These are phyloP conservation scores for Chaetoderma sp. DNA, from an alignment of 2,888 invertebrate species.

Conservation along the genomic window DNA sequence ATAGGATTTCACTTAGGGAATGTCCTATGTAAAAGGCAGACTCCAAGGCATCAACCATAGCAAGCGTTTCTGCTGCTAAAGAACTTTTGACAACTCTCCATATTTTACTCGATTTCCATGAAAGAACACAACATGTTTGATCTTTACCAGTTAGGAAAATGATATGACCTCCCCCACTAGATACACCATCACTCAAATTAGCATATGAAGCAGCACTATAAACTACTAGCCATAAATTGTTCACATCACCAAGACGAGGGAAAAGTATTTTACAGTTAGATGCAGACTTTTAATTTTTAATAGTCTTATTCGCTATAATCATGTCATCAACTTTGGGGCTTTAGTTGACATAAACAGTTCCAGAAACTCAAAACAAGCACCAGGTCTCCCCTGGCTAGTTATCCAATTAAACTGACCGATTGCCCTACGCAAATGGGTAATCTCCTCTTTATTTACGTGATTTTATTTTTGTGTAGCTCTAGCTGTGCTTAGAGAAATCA, in stretches of 20 bases:
- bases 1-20: slow-evolving; percentile 28
- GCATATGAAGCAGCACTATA: slow-evolving; percentile 37
- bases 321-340: neutral
- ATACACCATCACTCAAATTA: slow-evolving; percentile 32
- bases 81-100: slow-evolving; percentile 35
- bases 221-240: no score
- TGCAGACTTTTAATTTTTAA: neutral
- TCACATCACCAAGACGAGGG: neutral
- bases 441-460: neutral
- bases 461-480: neutral
- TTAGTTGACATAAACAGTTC: neutral
- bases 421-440: neutral
- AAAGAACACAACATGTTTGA: slow-evolving; percentile 17
- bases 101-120: slow-evolving; percentile 32
- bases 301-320: neutral
- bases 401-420: slow-evolving; percentile 8
- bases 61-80: slow-evolving; percentile 34
- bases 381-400: slow-evolving; percentile 1
- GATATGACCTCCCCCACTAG: slow-evolving; percentile 24
- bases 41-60: slow-evolving; percentile 30
- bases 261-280: neutral
- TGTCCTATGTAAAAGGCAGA: slow-evolving; percentile 25
- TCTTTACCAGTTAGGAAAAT: slow-evolving; percentile 24
- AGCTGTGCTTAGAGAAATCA: neutral
- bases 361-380: slow-evolving; percentile 9